Evolutionary conservation across 2,113 vertebrate genomes (phyloP).

Genomic region (Elachura formosa): DNA sequence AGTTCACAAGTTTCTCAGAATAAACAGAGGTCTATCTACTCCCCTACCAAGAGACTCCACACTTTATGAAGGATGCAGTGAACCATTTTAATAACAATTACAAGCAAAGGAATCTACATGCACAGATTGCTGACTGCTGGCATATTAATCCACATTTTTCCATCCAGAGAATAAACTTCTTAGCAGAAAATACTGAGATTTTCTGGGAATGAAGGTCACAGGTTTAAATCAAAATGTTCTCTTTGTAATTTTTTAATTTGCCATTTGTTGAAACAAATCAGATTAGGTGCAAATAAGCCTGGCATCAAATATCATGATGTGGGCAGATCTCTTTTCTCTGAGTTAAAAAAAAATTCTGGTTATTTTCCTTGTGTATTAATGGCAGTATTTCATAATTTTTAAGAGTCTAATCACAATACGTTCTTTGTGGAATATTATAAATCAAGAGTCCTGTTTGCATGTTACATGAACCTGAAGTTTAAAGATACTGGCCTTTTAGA

Average conservation of each 20-base stretch:
- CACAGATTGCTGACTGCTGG: not conserved
- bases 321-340: not conserved
- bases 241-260: not conserved
- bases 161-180: not conserved
- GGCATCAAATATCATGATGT: not conserved
- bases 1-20: slow-evolving; percentile 33
- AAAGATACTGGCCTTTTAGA: not conserved
- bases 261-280: not conserved
- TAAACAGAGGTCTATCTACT: not conserved
- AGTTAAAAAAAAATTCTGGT: not conserved
- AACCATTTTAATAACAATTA: slow-evolving; percentile 29
- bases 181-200: not conserved
- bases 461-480: not conserved
- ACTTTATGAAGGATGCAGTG: not conserved
- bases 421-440: not conserved
- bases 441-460: slow-evolving; percentile 5
- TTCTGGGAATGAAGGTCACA: not conserved
- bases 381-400: not conserved
- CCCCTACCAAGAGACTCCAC: not conserved
- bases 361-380: not conserved
- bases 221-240: slow-evolving; percentile 3
- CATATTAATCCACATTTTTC: not conserved
- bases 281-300: slow-evolving; percentile 8
- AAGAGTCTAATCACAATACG: not conserved
- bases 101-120: not conserved